Evolutionary conservation across 1,140 invertebrate genomes (phyloP).

Genomic region (Acyrthosiphon pisum): DNA sequence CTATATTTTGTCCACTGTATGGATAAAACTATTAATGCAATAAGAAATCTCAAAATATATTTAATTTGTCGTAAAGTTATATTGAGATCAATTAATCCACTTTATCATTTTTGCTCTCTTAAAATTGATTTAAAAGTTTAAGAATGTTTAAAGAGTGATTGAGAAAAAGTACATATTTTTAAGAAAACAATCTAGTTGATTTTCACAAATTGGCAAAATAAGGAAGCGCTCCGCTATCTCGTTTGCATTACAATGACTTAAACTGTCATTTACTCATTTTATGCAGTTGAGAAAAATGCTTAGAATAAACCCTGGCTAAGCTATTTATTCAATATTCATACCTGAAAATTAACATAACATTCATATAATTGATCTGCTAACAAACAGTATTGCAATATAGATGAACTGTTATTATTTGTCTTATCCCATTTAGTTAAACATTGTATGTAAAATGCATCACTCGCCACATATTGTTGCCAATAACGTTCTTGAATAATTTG

Average conservation of each 20-base stretch:
- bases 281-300: background rate
- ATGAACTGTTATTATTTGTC: background rate
- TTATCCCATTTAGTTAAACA: slow-evolving; percentile 33
- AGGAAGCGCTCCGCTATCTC: background rate
- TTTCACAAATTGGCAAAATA: background rate
- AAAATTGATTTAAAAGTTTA: background rate
- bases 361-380: slow-evolving; percentile 40
- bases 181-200: background rate
- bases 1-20: too few species aligned
- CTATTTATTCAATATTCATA: background rate
- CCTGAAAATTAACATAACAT: slow-evolving; percentile 32
- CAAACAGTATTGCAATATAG: slow-evolving; percentile 14
- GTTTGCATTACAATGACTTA: background rate
- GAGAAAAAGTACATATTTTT: background rate
- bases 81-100: background rate
- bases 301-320: background rate
- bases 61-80: background rate
- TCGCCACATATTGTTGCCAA: slow-evolving; percentile 39
- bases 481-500: background rate
- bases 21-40: too few species aligned
- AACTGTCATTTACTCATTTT: background rate
- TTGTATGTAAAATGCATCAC: background rate
- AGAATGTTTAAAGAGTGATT: background rate
- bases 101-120: background rate
- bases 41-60: too few species aligned